A percentile compares a stretch with the other conserved stretches of the same genome.
Evolutionary conservation across 1,140 invertebrate genomes (phyloP).

Genomic region (Zaprionus kolodkinae): DNA sequence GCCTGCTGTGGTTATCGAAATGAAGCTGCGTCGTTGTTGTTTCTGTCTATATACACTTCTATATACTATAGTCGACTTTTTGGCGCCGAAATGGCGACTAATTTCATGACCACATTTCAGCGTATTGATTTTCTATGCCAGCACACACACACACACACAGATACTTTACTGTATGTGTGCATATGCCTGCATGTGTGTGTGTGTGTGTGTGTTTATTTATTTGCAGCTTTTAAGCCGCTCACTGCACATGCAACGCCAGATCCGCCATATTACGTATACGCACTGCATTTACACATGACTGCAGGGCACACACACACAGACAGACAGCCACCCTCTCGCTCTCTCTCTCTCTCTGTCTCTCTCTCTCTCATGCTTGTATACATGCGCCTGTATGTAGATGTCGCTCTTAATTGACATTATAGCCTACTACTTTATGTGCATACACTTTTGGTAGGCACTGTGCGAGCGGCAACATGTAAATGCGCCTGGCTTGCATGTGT

Average conservation of each 20-base stretch:
- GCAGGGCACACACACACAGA: constrained; percentile 49
- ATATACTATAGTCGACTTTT: constrained; percentile 62
- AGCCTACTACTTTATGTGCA: constrained; percentile 80
- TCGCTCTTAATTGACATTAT: constrained; percentile 77
- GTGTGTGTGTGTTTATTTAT: constrained; percentile 55
- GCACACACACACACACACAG: constrained; percentile 5
- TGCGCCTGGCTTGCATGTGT: constrained; percentile 77
- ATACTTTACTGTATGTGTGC: not conserved
- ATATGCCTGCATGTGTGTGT: constrained; percentile 16
- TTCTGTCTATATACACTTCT: constrained; percentile 22
- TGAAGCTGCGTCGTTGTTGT: not conserved
- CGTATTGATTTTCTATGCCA: constrained; percentile 66
- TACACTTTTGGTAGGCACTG: constrained; percentile 66
- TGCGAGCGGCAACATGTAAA: constrained; percentile 66
- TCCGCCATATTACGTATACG: constrained; percentile 66
- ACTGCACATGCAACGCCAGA: constrained; percentile 12
- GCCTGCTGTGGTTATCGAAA: not conserved
- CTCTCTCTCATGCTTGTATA: constrained; percentile 8
- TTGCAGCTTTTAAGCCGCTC: constrained; percentile 63
- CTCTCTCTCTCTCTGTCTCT: no score
- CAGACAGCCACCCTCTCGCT: constrained; percentile 48
- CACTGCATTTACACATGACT: constrained; percentile 78
- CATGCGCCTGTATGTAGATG: constrained; percentile 42
- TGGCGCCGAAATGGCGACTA: constrained; percentile 70
- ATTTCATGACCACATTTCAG: constrained; percentile 78